These are phyloP conservation scores for Leptodactylus fallax DNA, from an alignment of 2,797 vertebrate genomes.

Conservation along the genomic window DNA sequence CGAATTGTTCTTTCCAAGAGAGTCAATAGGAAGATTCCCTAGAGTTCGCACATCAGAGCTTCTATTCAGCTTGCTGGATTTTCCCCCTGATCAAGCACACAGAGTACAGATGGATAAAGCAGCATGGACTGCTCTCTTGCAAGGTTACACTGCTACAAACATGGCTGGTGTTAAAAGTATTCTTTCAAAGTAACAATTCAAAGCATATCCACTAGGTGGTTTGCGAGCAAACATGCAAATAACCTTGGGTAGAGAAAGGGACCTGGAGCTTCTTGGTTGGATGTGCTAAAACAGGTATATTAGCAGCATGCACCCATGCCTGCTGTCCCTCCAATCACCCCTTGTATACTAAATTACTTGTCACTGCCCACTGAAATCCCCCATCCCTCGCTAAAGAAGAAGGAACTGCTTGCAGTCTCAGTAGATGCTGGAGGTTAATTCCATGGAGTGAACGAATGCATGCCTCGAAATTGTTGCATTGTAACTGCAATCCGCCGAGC, in stretches of 20 bases:
- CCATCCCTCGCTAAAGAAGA: not conserved
- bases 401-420: conserved; percentile 23
- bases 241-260: conserved; percentile 66
- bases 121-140: conserved; percentile 95
- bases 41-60: conserved; percentile 98
- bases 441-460: not conserved
- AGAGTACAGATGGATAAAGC: conserved; percentile 83
- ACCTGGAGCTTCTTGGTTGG: conserved; percentile 56
- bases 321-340: conserved; percentile 35
- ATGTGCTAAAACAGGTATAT: conserved; percentile 60
- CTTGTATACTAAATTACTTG: conserved; percentile 12
- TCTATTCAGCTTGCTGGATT: conserved; percentile 92
- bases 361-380: conserved; percentile 34
- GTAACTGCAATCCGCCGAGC: not conserved
- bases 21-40: conserved; percentile 97
- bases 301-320: conserved; percentile 18
- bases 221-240: conserved; percentile 90
- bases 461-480: not conserved
- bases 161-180: conserved; percentile 99
- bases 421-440: conserved; percentile 26
- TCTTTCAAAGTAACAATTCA: conserved; percentile 96
- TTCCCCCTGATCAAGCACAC: conserved; percentile 94
- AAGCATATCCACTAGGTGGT: conserved; percentile 95
- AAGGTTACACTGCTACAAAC: conserved; percentile 99
- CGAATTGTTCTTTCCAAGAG: conserved; percentile 87